Percentiles rank a stretch among this genome's conserved stretches.
Conservation (phyloP, 2,797 vertebrate genomes). For the Buphagus erythrorhynchus region DNA sequence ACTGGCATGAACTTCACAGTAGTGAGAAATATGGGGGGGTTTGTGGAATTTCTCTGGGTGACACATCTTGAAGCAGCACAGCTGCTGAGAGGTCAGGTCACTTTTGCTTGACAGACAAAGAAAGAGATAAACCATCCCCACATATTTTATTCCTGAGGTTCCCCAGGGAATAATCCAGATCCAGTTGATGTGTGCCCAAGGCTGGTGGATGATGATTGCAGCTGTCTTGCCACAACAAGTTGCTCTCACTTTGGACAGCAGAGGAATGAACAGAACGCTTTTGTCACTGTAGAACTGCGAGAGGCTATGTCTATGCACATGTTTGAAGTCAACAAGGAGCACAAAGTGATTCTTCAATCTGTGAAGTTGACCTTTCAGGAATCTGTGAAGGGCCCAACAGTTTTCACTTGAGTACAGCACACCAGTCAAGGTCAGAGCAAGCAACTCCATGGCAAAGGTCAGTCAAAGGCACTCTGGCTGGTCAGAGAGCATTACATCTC, state of each 20-base stretch:
- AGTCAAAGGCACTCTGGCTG: slow-evolving; percentile 24
- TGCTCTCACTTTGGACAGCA: neutral
- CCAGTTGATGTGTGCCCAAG: neutral
- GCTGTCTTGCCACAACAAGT: neutral
- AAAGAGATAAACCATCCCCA: neutral
- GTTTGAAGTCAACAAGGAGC: neutral
- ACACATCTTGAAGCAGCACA: neutral
- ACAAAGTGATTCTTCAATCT: neutral
- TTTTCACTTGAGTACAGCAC: neutral
- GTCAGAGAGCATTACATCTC: neutral
- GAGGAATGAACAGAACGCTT: neutral
- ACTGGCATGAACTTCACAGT: neutral
- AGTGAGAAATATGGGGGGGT: neutral
- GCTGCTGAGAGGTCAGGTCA: neutral
- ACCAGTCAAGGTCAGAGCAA: slow-evolving; percentile 29
- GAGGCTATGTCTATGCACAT: neutral
- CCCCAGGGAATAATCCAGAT: neutral
- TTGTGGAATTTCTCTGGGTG: neutral
- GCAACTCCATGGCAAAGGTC: neutral
- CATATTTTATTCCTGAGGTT: neutral
- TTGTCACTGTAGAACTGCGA: neutral
- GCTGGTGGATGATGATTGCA: neutral
- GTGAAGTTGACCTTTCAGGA: neutral
- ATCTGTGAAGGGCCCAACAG: neutral
- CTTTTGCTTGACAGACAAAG: neutral